Percentiles rank a stretch among this genome's conserved stretches.
Evolutionary conservation across 2,888 invertebrate genomes (phyloP).

Genomic region (Chirona hameri): DNA sequence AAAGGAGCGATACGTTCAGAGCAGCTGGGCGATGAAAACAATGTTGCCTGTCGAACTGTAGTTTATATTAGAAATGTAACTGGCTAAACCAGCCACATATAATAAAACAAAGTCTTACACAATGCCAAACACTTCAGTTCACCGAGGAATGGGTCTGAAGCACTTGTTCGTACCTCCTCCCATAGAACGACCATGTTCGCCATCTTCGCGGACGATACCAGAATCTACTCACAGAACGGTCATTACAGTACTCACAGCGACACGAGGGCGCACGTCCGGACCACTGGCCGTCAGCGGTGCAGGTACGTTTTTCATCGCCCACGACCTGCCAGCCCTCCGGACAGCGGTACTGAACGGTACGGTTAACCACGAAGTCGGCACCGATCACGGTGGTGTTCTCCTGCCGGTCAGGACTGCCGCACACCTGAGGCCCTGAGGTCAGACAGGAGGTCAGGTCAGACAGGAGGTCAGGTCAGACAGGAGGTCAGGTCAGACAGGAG

Average conservation of each 20-base stretch:
- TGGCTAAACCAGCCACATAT: too few relatives aligned
- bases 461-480: neutral
- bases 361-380: neutral
- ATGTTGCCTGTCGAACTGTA: too few relatives aligned
- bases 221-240: too few relatives aligned
- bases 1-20: neutral
- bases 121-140: too few relatives aligned
- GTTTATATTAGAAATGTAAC: too few relatives aligned
- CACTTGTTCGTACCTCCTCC: too few relatives aligned
- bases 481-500: neutral
- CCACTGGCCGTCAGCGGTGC: constrained; percentile 76
- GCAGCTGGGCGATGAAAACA: too few relatives aligned
- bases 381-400: constrained; percentile 70
- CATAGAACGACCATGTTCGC: too few relatives aligned
- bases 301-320: constrained; percentile 61
- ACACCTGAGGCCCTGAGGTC: constrained; percentile 69
- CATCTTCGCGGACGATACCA: too few relatives aligned
- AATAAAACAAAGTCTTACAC: too few relatives aligned
- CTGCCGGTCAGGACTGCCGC: constrained; percentile 81
- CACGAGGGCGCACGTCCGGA: constrained; percentile 75
- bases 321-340: constrained; percentile 76
- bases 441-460: neutral
- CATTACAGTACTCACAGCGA: constrained; percentile 63
- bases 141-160: too few relatives aligned
- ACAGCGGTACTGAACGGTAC: constrained; percentile 59